A percentile compares a stretch with the other conserved stretches of the same genome.
Conservation (phyloP, 2,797 vertebrate genomes). For the Oreochromis grahami region DNA sequence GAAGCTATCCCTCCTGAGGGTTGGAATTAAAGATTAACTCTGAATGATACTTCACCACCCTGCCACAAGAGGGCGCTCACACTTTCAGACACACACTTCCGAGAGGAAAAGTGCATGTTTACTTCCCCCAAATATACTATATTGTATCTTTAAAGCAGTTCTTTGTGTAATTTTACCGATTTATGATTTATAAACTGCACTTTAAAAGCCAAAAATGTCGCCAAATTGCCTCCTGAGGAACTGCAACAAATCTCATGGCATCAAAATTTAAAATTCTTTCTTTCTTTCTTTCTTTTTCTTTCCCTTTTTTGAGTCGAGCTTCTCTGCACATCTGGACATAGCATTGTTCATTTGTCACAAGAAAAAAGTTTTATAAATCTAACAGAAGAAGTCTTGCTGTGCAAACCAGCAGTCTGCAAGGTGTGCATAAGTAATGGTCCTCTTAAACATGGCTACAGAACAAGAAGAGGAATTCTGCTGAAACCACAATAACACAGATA, state of each 20-base stretch:
- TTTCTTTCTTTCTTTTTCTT: neutral
- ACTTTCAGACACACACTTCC: neutral
- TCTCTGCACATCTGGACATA: neutral
- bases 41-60: neutral
- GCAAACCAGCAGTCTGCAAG: neutral
- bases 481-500: neutral
- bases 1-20: constrained; percentile 3
- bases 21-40: constrained; percentile 22
- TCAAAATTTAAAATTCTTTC: neutral
- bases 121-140: neutral
- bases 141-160: neutral
- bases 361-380: neutral
- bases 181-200: neutral
- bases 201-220: neutral
- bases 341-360: neutral
- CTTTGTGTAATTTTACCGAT: neutral
- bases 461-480: neutral
- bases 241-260: neutral
- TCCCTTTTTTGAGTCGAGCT: neutral
- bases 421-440: neutral
- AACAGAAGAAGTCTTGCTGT: neutral
- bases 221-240: neutral
- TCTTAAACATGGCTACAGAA: neutral
- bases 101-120: neutral
- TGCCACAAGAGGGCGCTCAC: constrained; percentile 42